Base-by-base conservation (phyloP, 2,113 vertebrate genomes). In the Cephalopholis sonnerati region DNA sequence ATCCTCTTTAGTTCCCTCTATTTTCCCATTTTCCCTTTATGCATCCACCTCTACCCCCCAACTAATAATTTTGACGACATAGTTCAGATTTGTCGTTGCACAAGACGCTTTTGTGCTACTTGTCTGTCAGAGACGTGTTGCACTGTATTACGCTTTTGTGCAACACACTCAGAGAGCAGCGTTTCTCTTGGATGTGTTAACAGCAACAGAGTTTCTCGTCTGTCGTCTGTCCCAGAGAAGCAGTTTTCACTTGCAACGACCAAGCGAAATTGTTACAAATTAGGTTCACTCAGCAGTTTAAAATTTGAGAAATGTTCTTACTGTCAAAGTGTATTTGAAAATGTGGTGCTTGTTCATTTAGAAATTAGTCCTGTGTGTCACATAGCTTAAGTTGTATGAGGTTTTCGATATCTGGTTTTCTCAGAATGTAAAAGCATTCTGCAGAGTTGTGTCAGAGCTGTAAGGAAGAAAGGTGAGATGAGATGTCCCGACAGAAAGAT, bases 1-100 rank as follows among this genome's bases (percentile, higher is more conserved):
- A 84, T 85, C 79, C 84, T 76, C 78, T 79, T 79, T 44, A 85
- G 76, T 90, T 85, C 73, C 81, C 74, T 51, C 39, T 78, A 69
- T 78, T n/a, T 57, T 74, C 74, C 86, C 84, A 75, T 81, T 72
- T 77, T 65, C 77, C 74, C 77, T 86, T 76, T 75, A 74, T 54
- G 51, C 59, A 71, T 72, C 53, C 77, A 67, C 65, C 27, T 83
- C 74, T 58, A 15, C 70, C 62, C 72, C 61, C 57, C 53, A 36
- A 18, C 69, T 74, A 63, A 39, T 81, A 24, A 29, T n/a, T 64
- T 62, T 50, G 15, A 48, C 22, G 5, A 13, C 39, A 18, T 27
- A 69, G 25, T 59, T 78, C 4, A 27, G 53, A 48, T 81, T 39
- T 5, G 15, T 67, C 54, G 22, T 61, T 62, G 27, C 58, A 69